Evolutionary conservation across 2,797 vertebrate species (phyloP).

Genomic region (Adelosebastes latens): DNA sequence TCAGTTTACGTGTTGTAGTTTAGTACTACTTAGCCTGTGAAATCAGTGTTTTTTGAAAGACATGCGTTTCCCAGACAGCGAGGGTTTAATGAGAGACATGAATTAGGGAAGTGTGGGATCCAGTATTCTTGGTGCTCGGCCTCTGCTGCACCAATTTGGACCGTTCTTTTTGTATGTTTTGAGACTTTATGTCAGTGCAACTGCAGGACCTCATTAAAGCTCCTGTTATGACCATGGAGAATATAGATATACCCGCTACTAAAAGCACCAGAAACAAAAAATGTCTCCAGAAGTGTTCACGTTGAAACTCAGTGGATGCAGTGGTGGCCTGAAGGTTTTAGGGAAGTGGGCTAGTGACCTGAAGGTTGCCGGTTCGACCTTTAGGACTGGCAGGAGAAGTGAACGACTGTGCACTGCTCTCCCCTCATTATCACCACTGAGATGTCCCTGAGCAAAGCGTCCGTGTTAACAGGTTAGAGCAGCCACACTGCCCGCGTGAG

Average conservation of each 20-base stretch:
- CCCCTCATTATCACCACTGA: not conserved
- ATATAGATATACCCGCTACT: not conserved
- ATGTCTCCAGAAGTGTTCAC: too few species aligned
- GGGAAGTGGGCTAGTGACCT: not conserved
- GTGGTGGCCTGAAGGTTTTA: not conserved
- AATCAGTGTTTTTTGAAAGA: not conserved
- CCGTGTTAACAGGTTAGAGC: too few species aligned
- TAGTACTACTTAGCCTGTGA: not conserved
- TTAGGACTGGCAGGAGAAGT: not conserved
- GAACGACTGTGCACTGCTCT: not conserved
- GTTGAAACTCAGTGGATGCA: not conserved
- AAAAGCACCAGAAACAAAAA: not conserved
- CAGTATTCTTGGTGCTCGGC: not conserved
- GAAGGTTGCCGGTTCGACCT: not conserved
- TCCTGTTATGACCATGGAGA: not conserved
- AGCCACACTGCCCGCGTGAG: too few species aligned
- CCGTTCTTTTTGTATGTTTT: not conserved
- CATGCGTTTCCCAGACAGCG: not conserved
- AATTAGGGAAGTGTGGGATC: not conserved
- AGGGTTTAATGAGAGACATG: not conserved
- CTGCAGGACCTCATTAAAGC: not conserved
- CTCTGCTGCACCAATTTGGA: not conserved
- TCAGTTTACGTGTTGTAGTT: not conserved
- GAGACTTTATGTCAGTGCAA: not conserved
- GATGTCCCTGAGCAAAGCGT: not conserved